Conservation (phyloP, 2,888 invertebrate genomes). For the Noctua janthina region DNA sequence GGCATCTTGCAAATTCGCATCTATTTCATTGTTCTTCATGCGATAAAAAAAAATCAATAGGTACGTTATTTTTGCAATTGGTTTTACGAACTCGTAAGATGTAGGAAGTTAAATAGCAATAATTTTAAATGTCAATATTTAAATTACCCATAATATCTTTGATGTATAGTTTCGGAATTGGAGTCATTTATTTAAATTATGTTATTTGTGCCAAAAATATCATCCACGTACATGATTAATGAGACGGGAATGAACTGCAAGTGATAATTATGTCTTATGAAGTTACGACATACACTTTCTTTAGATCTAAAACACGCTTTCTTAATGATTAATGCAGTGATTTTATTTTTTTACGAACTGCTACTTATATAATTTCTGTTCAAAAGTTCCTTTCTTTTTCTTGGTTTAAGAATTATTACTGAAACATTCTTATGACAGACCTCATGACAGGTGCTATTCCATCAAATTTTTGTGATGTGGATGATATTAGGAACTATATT, state of each 20-base stretch:
- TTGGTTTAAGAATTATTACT: neutral
- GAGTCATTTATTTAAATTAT: slow-evolving; percentile 50
- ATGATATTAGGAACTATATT: neutral
- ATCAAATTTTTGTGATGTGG: neutral
- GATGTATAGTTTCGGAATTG: slow-evolving; percentile 45
- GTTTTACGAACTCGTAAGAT: neutral
- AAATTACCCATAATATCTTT: slow-evolving; percentile 28
- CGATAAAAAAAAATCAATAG: slow-evolving; percentile 1
- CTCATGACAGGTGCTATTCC: neutral
- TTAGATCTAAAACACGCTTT: slow-evolving; percentile 14
- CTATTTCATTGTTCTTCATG: neutral
- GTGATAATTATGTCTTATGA: slow-evolving; percentile 44
- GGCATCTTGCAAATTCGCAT: neutral
- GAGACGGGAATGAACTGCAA: slow-evolving; percentile 28
- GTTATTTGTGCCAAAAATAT: slow-evolving; percentile 37
- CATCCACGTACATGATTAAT: slow-evolving; percentile 52
- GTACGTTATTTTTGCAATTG: slow-evolving; percentile 6
- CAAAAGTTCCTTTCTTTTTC: neutral
- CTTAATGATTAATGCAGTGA: slow-evolving; percentile 11
- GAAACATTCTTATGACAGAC: neutral
- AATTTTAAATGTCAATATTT: slow-evolving; percentile 41
- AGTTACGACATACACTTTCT: slow-evolving; percentile 34
- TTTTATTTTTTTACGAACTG: neutral
- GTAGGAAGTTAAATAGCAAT: slow-evolving; percentile 36
- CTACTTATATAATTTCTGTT: neutral